Evolutionary conservation across 2,113 vertebrate species (phyloP).

Genomic region (Podocnemis expansa): DNA sequence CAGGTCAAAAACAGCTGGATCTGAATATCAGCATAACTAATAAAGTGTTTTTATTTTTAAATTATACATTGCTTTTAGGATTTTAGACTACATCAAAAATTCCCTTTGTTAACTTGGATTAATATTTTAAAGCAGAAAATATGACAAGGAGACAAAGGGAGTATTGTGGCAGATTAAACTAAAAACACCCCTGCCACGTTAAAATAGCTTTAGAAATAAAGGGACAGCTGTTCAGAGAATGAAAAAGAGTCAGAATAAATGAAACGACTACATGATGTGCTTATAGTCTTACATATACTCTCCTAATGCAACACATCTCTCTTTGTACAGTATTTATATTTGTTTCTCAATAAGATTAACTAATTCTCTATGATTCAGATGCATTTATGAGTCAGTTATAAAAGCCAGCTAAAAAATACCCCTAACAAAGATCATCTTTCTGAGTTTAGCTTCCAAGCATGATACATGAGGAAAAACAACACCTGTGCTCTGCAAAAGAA

Average conservation of each 20-base stretch:
- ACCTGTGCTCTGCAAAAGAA: not conserved
- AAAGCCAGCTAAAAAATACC: not conserved
- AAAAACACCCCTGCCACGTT: not conserved
- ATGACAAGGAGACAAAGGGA: slow-evolving; percentile 40
- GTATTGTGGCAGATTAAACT: slow-evolving; percentile 30
- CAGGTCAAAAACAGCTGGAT: slow-evolving; percentile 53
- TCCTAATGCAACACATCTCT: not conserved
- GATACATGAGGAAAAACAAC: not conserved
- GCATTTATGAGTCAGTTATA: slow-evolving; percentile 7
- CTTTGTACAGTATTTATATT: slow-evolving; percentile 39
- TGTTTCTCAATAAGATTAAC: slow-evolving; percentile 55
- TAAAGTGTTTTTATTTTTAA: slow-evolving; percentile 35
- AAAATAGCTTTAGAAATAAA: slow-evolving; percentile 29
- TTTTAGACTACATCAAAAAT: slow-evolving; percentile 21
- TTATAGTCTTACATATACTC: not conserved
- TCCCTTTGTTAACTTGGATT: slow-evolving; percentile 45
- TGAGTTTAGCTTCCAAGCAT: not conserved
- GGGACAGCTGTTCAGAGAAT: slow-evolving; percentile 20
- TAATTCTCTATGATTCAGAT: not conserved
- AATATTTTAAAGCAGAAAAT: slow-evolving; percentile 48
- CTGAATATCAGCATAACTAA: slow-evolving; percentile 31
- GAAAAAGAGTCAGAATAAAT: slow-evolving; percentile 12
- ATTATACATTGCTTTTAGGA: slow-evolving; percentile 24
- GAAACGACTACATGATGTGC: not conserved
- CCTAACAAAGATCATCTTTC: not conserved